A percentile compares a stretch with the other conserved stretches of the same genome.
Evolutionary conservation across 1,140 invertebrate species (phyloP).

Genomic region (Drosophila bifasciata): DNA sequence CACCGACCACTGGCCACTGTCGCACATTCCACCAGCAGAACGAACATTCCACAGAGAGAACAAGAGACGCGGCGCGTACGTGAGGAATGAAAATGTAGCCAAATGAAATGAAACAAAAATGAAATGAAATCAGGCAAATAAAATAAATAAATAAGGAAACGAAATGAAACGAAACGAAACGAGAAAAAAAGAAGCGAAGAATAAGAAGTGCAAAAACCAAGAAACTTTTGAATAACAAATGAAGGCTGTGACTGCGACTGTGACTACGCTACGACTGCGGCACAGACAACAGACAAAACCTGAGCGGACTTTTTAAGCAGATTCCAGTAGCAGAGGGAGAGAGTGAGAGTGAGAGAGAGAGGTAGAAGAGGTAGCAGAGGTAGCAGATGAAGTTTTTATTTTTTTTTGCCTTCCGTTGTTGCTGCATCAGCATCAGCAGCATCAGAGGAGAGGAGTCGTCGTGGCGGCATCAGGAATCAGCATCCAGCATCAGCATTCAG

Average conservation of each 20-base stretch:
- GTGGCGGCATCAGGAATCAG: constrained; percentile 20
- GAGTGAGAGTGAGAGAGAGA: neutral
- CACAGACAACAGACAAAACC: constrained; percentile 56
- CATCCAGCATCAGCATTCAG: constrained; percentile 24
- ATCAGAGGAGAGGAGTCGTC: constrained; percentile 30
- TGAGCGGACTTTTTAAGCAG: constrained; percentile 78
- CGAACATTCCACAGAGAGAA: neutral
- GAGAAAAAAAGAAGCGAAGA: constrained; percentile 15
- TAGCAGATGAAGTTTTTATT: constrained; percentile 16
- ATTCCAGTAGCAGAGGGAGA: constrained; percentile 27
- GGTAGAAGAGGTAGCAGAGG: constrained; percentile 2
- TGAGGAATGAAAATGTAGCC: constrained; percentile 33
- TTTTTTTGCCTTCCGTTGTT: constrained; percentile 4
- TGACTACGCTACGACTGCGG: constrained; percentile 47
- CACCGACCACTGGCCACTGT: no score
- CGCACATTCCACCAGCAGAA: neutral
- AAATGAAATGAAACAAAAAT: constrained; percentile 42
- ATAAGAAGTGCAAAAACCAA: constrained; percentile 50
- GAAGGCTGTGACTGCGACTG: constrained; percentile 59
- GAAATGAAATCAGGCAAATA: constrained; percentile 53
- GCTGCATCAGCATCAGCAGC: constrained; percentile 44
- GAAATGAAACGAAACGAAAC: constrained; percentile 2
- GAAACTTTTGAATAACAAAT: constrained; percentile 82
- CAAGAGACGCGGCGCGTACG: constrained; percentile 28
- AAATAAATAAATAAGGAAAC: constrained; percentile 47